phyloP scores from a whole-genome alignment of 1,140 invertebrate species.

The Lethrus apterus region DNA sequence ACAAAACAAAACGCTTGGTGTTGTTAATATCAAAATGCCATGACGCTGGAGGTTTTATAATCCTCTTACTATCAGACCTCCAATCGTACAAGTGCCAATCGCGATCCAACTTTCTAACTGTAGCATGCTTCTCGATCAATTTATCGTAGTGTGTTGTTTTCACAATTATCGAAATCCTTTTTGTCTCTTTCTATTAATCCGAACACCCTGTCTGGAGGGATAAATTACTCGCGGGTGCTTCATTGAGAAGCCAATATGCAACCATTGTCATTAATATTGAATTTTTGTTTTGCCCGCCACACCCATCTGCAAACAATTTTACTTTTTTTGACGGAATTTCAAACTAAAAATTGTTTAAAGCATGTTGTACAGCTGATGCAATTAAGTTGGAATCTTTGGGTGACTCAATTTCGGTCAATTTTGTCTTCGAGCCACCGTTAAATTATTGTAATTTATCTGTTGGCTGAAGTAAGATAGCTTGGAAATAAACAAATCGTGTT shows the following conservation, averaged over 20 bases:
- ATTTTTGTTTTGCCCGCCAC: slow-evolving; percentile 13
- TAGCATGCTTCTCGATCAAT: slow-evolving; percentile 19
- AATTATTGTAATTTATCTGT: slow-evolving; percentile 38
- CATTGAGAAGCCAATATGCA: background rate
- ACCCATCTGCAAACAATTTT: slow-evolving; percentile 5
- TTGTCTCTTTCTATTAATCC: slow-evolving; percentile 27
- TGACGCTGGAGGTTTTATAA: slow-evolving; percentile 14
- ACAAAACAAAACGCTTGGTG: slow-evolving; percentile 23
- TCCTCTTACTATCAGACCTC: slow-evolving; percentile 15
- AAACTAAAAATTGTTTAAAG: slow-evolving; percentile 1
- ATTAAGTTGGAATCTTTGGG: slow-evolving; percentile 3
- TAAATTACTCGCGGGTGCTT: slow-evolving; percentile 14
- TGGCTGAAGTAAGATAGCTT: slow-evolving; percentile 37
- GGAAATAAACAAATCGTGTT: too few relatives aligned
- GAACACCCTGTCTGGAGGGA: slow-evolving; percentile 26
- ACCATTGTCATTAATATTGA: slow-evolving; percentile 2
- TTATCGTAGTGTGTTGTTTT: slow-evolving; percentile 19
- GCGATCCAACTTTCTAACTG: slow-evolving; percentile 10
- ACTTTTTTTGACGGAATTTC: background rate
- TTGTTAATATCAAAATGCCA: slow-evolving; percentile 24
- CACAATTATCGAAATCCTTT: slow-evolving; percentile 21
- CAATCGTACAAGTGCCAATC: slow-evolving; percentile 19
- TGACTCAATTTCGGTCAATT: slow-evolving; percentile 4
- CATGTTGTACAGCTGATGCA: background rate
- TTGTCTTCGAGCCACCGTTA: too few relatives aligned